These are phyloP conservation scores for Metopolophium dirhodum DNA, from an alignment of 1,140 invertebrate species.

Conservation along the genomic window DNA sequence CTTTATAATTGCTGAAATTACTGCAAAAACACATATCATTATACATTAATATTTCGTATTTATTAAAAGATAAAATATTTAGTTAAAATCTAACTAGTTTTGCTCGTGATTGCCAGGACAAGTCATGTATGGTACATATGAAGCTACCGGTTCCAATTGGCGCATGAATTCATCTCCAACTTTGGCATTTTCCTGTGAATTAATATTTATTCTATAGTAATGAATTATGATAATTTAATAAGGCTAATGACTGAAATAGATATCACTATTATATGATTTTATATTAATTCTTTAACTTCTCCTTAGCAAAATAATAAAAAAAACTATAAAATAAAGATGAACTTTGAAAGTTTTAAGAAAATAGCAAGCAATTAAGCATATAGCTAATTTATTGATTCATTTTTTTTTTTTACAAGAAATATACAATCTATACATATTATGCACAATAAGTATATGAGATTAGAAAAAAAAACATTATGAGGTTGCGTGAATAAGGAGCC, in stretches of 20 bases:
- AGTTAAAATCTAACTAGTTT: slow-evolving; percentile 71
- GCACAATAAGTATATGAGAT: no score
- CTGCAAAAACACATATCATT: slow-evolving; percentile 67
- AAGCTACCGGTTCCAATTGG: slow-evolving; percentile 85
- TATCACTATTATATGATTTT: neutral
- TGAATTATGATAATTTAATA: neutral
- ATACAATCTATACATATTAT: no score
- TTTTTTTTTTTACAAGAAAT: neutral
- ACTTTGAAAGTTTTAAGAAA: neutral
- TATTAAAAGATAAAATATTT: slow-evolving; percentile 14
- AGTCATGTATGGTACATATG: slow-evolving; percentile 90
- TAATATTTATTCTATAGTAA: neutral
- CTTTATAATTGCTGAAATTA: slow-evolving; percentile 86
- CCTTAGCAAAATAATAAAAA: no score
- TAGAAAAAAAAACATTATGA: no score
- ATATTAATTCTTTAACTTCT: no score
- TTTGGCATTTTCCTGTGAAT: slow-evolving; percentile 55
- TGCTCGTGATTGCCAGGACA: slow-evolving; percentile 91
- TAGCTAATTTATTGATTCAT: neutral
- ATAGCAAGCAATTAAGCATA: neutral
- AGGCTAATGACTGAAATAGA: neutral
- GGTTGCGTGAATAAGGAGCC: no score
- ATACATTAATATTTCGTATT: neutral
- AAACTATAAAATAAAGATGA: no score
- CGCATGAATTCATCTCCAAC: slow-evolving; percentile 88